Evolutionary conservation across 2,888 invertebrate species (phyloP).

Genomic region (Pogonocherus hispidulus): DNA sequence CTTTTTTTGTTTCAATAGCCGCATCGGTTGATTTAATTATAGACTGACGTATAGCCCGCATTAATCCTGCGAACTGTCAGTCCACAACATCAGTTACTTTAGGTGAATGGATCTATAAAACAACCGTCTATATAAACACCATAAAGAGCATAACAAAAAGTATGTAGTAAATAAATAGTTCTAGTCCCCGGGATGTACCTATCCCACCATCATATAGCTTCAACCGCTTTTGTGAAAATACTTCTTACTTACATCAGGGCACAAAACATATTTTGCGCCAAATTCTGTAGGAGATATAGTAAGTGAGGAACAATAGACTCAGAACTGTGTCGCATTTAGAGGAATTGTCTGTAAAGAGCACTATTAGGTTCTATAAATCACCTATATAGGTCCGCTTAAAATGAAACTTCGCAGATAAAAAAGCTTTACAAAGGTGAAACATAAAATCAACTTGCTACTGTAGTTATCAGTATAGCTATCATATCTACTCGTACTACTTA

Average conservation of each 20-base stretch:
- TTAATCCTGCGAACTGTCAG: too few relatives aligned
- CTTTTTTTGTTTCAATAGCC: too few relatives aligned
- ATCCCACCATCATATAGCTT: not conserved
- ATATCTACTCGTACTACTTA: too few relatives aligned
- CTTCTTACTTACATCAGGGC: not conserved
- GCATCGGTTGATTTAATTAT: too few relatives aligned
- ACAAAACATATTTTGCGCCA: slow-evolving; percentile 1
- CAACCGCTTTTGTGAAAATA: not conserved
- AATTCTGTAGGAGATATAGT: not conserved
- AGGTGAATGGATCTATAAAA: too few relatives aligned
- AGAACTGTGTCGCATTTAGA: not conserved
- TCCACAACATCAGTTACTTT: too few relatives aligned
- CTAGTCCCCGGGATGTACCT: not conserved
- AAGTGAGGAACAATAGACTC: not conserved
- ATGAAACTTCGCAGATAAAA: not conserved
- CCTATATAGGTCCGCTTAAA: not conserved
- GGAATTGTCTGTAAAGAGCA: not conserved
- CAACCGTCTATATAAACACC: too few relatives aligned
- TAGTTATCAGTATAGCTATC: too few relatives aligned
- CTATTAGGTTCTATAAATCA: slow-evolving; percentile 1
- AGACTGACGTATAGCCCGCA: too few relatives aligned
- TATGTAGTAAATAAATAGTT: not conserved
- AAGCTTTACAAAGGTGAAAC: not conserved
- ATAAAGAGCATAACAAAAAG: too few relatives aligned
- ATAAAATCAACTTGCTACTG: not conserved